Evolutionary conservation across 2,888 invertebrate genomes (phyloP).

Genomic region (Lacanobia wlatinum): DNA sequence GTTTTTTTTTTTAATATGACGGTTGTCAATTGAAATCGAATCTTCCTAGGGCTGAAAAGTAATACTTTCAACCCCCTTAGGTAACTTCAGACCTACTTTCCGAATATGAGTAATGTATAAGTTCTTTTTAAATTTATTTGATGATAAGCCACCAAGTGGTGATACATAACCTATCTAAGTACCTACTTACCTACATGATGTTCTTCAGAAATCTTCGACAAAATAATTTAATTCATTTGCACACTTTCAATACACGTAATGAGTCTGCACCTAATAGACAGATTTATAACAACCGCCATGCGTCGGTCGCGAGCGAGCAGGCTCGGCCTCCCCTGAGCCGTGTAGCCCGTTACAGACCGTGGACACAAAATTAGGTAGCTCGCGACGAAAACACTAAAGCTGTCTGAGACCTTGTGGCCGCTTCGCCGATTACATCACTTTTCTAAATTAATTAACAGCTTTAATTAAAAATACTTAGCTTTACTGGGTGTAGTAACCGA

Average conservation of each 20-base stretch:
- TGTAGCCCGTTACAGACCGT: slow-evolving; percentile 22
- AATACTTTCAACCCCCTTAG: no score
- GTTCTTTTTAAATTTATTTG: no score
- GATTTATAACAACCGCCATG: not conserved
- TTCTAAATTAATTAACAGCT: not conserved
- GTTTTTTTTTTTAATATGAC: no score
- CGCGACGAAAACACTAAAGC: slow-evolving; percentile 13
- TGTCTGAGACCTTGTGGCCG: slow-evolving; percentile 25
- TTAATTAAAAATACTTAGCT: not conserved
- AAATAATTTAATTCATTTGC: no score
- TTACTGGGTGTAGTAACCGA: not conserved
- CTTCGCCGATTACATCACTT: slow-evolving; percentile 21
- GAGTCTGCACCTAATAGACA: not conserved
- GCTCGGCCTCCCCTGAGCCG: slow-evolving; percentile 43
- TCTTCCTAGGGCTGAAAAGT: no score
- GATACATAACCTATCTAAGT: no score
- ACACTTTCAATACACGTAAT: not conserved
- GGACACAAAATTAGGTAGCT: slow-evolving; percentile 44
- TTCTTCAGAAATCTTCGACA: no score
- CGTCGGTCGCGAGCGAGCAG: slow-evolving; percentile 7
- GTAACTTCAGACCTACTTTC: no score
- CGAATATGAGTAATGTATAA: no score
- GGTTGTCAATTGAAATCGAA: no score
- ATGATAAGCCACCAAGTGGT: no score
- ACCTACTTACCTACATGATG: no score